Conservation (phyloP, 2,113 vertebrate species). For the Polypterus bichir region DNA sequence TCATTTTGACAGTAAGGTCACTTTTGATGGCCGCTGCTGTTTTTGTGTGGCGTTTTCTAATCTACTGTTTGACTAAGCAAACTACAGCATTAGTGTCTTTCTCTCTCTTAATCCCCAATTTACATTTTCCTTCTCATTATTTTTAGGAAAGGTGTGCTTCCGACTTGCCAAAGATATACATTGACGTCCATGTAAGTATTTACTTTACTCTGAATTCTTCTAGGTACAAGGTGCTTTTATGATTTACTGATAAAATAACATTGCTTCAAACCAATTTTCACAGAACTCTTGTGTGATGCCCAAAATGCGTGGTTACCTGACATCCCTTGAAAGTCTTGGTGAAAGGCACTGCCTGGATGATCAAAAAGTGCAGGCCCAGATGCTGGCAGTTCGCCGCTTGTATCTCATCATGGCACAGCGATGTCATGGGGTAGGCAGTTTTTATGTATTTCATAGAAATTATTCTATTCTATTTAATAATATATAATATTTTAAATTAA, state of each 20-base stretch:
- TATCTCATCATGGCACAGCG: slow-evolving; percentile 34
- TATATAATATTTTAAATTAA: too few species aligned
- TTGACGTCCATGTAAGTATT: slow-evolving; percentile 44
- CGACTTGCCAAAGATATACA: slow-evolving; percentile 33
- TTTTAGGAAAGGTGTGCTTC: slow-evolving; percentile 28
- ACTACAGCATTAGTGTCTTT: too few species aligned
- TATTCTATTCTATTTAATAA: too few species aligned
- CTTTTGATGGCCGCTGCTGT: too few species aligned
- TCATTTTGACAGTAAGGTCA: too few species aligned
- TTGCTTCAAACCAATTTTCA: neutral
- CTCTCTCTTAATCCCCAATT: too few species aligned
- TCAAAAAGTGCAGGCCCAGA: slow-evolving; percentile 23
- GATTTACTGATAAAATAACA: too few species aligned
- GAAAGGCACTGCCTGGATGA: slow-evolving; percentile 30
- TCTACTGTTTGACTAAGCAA: too few species aligned
- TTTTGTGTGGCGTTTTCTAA: too few species aligned
- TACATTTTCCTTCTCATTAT: neutral
- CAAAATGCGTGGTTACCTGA: slow-evolving; percentile 33
- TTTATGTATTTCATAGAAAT: too few species aligned
- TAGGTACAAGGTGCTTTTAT: too few species aligned
- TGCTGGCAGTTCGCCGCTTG: slow-evolving; percentile 28
- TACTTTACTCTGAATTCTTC: neutral
- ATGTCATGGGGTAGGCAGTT: slow-evolving; percentile 34
- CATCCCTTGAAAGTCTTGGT: slow-evolving; percentile 26
- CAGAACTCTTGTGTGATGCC: slow-evolving; percentile 45